phyloP scores from a whole-genome alignment of 2,888 invertebrate species.

The Xylophagus ater region DNA sequence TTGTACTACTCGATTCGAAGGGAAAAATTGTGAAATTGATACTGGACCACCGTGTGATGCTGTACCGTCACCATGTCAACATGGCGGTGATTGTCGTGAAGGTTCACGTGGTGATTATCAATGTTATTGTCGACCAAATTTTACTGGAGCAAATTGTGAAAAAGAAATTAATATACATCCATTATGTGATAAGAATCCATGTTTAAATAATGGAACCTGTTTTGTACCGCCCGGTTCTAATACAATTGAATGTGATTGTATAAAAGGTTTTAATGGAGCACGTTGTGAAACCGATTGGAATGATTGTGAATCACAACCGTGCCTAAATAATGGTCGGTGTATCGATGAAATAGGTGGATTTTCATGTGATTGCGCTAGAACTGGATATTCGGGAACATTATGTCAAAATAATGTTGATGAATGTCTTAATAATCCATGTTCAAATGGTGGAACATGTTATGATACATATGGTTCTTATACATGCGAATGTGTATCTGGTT shows the following conservation, averaged over 20 bases:
- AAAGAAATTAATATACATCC: slow-evolving; percentile 57
- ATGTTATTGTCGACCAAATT: slow-evolving; percentile 58
- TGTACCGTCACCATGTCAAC: slow-evolving; percentile 55
- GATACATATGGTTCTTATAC: slow-evolving; percentile 69
- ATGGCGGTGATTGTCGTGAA: slow-evolving; percentile 62
- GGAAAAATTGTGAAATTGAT: slow-evolving; percentile 79
- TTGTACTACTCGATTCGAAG: slow-evolving; percentile 73
- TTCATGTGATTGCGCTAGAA: slow-evolving; percentile 64
- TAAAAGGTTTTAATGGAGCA: slow-evolving; percentile 40
- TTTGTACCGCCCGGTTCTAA: slow-evolving; percentile 48
- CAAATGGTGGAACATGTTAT: slow-evolving; percentile 65
- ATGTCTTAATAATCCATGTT: slow-evolving; percentile 57
- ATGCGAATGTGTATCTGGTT: slow-evolving; percentile 70
- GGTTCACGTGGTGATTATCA: slow-evolving; percentile 56
- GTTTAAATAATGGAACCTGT: slow-evolving; percentile 69
- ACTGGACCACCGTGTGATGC: slow-evolving; percentile 65
- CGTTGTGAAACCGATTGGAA: slow-evolving; percentile 55
- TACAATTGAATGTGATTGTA: slow-evolving; percentile 47
- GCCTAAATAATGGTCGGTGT: slow-evolving; percentile 62
- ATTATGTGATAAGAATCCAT: slow-evolving; percentile 63
- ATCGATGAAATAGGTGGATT: slow-evolving; percentile 61
- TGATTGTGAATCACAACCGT: slow-evolving; percentile 59
- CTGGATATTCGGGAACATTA: slow-evolving; percentile 60
- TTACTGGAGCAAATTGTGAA: slow-evolving; percentile 60
- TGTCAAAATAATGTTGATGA: slow-evolving; percentile 75